Base-by-base conservation (phyloP, 2,888 invertebrate species). In the Macrosiphum euphorbiae region DNA sequence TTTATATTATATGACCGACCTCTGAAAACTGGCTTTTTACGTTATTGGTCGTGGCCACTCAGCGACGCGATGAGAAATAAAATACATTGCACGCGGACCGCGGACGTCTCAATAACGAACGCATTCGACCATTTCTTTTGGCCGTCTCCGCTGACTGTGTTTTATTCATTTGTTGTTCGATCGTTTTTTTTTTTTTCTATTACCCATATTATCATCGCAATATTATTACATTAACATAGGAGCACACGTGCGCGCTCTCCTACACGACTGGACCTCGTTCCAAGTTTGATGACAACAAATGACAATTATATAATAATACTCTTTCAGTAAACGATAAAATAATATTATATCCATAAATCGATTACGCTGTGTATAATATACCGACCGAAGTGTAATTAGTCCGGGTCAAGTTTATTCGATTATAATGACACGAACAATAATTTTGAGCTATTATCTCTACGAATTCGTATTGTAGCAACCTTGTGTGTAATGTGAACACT, bases 351-450 rank as follows among this genome's bases (percentile, higher is more conserved):
- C 24, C n/a, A 35, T 20, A 52, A 90, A 90, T 84, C 90, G 90
- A 90, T 90, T 84, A 84, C 41, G 67, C 35, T 35, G 61, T 35
- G 61, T 28, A 28, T 28, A 88, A n/a, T n/a, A 47, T 5, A 47
- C n/a, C 78, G 50, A 35, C 52, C 52, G n/a, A 41, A 16, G 87
- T 26, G 61, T 67, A 87, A 92, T 92, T 92, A 88, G 61, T 52
- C 92, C 92, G 87, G 92, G 92, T 92, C 92, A 92, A 92, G 92
- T 92, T 92, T 92, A 88, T 92, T 87, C 67, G 92, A 88, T 87
- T 92, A 88, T 92, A 92, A 92, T 88, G 87, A 87, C 92, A 88
- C 28, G 13, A 35, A 92, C 61, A 61, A 91, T 58, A 88, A 88
- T 55, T 92, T 47, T 35, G 28, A 58, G 26, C 35, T 28, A 87